phyloP scores from a whole-genome alignment of 2,888 invertebrate species.

The Tetragonula carbonaria region DNA sequence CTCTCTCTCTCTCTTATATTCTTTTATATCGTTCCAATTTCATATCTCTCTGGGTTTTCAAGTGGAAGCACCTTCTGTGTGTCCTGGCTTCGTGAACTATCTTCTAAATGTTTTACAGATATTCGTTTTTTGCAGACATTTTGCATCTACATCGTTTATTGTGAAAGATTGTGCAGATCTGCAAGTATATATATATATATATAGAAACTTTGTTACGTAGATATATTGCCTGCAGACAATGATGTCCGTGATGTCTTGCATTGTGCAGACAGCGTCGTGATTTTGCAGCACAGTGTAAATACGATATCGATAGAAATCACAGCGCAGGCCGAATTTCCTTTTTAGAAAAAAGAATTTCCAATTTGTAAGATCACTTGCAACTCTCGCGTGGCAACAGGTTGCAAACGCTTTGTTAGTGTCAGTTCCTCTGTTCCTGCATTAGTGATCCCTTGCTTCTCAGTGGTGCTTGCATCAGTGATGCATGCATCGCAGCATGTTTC shows the following conservation, averaged over 20 bases:
- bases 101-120: background rate
- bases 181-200: too few species aligned
- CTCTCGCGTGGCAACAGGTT: conserved; percentile 30
- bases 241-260: background rate
- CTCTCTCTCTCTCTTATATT: too few species aligned
- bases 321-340: background rate
- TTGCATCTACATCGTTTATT: background rate
- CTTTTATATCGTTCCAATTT: background rate
- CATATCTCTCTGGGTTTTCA: background rate
- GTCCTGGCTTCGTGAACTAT: conserved; percentile 18
- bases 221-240: background rate
- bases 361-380: background rate
- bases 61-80: conserved; percentile 59
- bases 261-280: background rate
- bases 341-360: background rate
- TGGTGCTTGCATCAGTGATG: too few species aligned
- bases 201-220: background rate
- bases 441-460: too few species aligned
- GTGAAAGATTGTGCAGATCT: too few species aligned
- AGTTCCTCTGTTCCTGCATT: too few species aligned
- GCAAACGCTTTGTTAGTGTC: background rate
- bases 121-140: background rate
- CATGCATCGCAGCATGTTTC: too few species aligned
- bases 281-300: background rate
- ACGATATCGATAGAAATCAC: background rate